A percentile compares a stretch with the other conserved stretches of the same genome.
Evolutionary conservation across 2,888 invertebrate genomes (phyloP).

Genomic region (Melanargia galathea): DNA sequence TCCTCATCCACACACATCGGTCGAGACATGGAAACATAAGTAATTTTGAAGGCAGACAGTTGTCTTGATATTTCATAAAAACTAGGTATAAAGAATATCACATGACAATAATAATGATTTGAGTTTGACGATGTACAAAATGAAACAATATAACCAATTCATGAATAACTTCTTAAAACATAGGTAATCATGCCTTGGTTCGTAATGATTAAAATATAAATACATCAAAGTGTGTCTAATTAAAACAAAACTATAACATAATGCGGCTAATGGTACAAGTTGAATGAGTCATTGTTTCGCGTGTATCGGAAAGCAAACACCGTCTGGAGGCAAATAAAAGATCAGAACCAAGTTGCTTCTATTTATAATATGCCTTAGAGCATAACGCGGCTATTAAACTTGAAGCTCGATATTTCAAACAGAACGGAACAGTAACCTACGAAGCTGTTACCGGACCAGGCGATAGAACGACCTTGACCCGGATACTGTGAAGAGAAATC

Average conservation of each 20-base stretch:
- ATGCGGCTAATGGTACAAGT: slow-evolving; percentile 19
- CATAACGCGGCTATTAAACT: slow-evolving; percentile 44
- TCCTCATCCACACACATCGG: slow-evolving; percentile 33
- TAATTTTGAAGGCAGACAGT: background rate
- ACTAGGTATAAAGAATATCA: too few relatives aligned
- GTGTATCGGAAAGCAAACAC: slow-evolving; percentile 31
- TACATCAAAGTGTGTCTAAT: background rate
- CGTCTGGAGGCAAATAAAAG: slow-evolving; percentile 28
- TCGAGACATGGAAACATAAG: background rate
- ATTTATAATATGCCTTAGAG: slow-evolving; percentile 40
- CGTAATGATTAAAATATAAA: background rate
- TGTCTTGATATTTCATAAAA: background rate
- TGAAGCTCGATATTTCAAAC: slow-evolving; percentile 32
- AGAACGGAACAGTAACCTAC: slow-evolving; percentile 33
- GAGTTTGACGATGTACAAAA: too few relatives aligned
- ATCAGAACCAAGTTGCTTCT: slow-evolving; percentile 36
- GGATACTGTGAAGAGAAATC: slow-evolving; percentile 68
- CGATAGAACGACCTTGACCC: slow-evolving; percentile 71
- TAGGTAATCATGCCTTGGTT: too few relatives aligned
- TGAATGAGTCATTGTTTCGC: slow-evolving; percentile 35
- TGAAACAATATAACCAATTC: too few relatives aligned
- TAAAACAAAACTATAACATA: slow-evolving; percentile 10
- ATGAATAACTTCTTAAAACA: too few relatives aligned
- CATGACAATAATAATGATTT: too few relatives aligned
- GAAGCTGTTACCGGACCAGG: slow-evolving; percentile 46